Percentiles rank a stretch among this genome's conserved stretches.
phyloP scores from a whole-genome alignment of 2,888 invertebrate genomes.

The Cryptocheilus praepositus region DNA sequence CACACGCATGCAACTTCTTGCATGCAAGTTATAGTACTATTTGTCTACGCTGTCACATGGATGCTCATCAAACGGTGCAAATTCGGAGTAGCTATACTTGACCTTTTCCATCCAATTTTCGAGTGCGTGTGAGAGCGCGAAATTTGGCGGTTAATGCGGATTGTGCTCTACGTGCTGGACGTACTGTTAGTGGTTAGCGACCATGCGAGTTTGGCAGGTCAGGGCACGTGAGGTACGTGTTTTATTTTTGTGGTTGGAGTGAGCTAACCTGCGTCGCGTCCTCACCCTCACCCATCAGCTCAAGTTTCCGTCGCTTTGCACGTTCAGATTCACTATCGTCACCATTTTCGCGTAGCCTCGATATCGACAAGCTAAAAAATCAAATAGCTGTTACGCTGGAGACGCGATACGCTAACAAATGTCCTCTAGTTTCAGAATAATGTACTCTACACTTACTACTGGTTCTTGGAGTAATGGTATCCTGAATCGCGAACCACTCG shows the following conservation, averaged over 20 bases:
- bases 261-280: conserved; percentile 74
- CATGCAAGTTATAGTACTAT: background rate
- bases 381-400: background rate
- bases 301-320: conserved; percentile 71
- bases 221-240: conserved; percentile 31
- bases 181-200: conserved; percentile 57
- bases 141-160: conserved; percentile 48
- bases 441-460: conserved; percentile 60
- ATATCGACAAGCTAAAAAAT: conserved; percentile 64
- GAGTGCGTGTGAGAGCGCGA: conserved; percentile 25
- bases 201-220: conserved; percentile 61
- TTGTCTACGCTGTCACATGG: background rate
- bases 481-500: conserved; percentile 96
- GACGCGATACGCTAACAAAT: background rate
- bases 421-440: background rate
- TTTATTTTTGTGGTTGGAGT: conserved; percentile 62
- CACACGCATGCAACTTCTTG: too few relatives aligned
- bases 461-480: conserved; percentile 83
- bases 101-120: conserved; percentile 67
- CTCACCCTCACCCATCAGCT: conserved; percentile 71
- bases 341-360: conserved; percentile 68
- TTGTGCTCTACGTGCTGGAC: conserved; percentile 60
- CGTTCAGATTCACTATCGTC: conserved; percentile 66
- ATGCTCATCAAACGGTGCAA: conserved; percentile 42
- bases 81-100: conserved; percentile 67